Base-by-base conservation (phyloP, 1,140 invertebrate species). In the Thereuonema tuberculata region DNA sequence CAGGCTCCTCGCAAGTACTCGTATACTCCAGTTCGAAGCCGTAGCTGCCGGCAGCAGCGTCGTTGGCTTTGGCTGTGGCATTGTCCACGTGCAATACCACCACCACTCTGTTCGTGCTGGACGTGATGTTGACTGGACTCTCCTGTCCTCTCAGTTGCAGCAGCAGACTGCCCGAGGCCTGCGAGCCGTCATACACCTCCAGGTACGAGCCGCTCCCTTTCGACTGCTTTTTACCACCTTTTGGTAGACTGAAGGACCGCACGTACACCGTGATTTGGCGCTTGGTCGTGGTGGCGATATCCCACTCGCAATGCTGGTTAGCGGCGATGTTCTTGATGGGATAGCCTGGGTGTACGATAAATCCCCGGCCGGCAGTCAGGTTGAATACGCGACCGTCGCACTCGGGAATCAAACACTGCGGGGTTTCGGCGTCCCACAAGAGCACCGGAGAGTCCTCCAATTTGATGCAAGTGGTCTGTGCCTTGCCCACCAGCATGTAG, bases 271-370 rank as follows among this genome's bases (percentile, higher is more conserved):
- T 29, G 21, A 60, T 57, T 37, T 58, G 53, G 25, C 63, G 54
- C 1, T 47, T 43, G 2, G 52, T 17, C 20, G 59, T 47, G n/a
- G 64, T 54, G 17, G 27, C 23, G n/a, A 65, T 59, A 31, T 60
- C 37, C 64, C 64, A 65, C 26, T 29, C 5, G 25, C 63, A 64
- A 43, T 59, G 56, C 14, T 46, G 25, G 1, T 21, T 28, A 50
- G 50, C 54, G 21, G 54, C 27, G 31, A 57, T 15, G 12, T 52
- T 50, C 15, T 61, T 54, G 25, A 25, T 21, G 12, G 62, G 62
- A 62, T 65, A 65, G 26, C 64, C 62, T 14, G 64, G 64, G 52
- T 48, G 52, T 1, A 60, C 60, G 21, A 65, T 63, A 12, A 62
- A 46, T 12, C 63, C 63, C 0, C 25, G 14, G 20, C 37, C 59